These are phyloP conservation scores for Dysmachus trigonus DNA, from an alignment of 2,888 invertebrate species.

Conservation along the genomic window DNA sequence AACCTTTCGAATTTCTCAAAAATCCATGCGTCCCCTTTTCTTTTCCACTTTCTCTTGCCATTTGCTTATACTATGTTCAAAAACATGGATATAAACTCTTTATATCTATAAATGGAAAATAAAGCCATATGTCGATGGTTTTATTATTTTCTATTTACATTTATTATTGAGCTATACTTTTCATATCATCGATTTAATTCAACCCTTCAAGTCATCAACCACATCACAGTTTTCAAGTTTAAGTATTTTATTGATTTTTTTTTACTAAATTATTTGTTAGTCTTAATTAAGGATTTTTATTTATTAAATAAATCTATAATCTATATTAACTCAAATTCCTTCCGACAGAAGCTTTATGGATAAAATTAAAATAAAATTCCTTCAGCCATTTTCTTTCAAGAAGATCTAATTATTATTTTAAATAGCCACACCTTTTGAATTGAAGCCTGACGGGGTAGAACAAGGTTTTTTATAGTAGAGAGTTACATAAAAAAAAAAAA, in stretches of 20 bases:
- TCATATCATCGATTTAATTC: background rate
- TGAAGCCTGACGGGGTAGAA: background rate
- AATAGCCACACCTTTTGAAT: background rate
- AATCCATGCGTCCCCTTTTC: background rate
- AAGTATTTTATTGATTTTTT: background rate
- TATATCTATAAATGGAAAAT: background rate
- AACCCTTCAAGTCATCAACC: background rate
- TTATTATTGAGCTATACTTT: background rate
- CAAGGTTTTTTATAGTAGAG: background rate
- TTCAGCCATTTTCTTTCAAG: background rate
- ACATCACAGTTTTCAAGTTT: background rate
- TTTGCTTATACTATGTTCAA: background rate
- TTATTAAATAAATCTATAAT: background rate
- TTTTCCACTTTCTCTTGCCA: background rate
- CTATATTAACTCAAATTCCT: background rate
- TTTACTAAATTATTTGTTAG: background rate
- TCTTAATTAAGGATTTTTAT: background rate
- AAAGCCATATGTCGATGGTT: background rate
- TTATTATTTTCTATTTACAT: background rate
- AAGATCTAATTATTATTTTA: background rate
- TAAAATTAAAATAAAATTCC: background rate
- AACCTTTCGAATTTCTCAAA: background rate
- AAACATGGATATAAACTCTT: background rate
- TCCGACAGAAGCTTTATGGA: background rate
- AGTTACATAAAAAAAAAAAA: background rate